phyloP scores from a whole-genome alignment of 30 jellyfish, hydroid and myxozoan genomes.

The Calvadosia cruxmelitensis region DNA sequence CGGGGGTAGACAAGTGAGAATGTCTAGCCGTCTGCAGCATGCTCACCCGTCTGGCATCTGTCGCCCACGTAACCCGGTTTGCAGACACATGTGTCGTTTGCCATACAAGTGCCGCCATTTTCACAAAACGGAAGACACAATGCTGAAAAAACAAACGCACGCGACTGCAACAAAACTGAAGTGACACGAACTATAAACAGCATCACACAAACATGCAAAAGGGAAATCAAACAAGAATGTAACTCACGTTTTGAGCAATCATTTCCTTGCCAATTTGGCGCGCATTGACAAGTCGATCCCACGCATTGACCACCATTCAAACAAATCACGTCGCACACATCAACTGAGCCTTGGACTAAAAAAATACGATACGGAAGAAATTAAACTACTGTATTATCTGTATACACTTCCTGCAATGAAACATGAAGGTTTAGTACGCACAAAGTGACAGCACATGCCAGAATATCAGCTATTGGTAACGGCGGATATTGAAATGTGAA shows the following conservation, averaged over 20 bases:
- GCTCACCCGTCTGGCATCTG: neutral
- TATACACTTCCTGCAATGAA: too few relatives aligned
- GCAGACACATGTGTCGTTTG: neutral
- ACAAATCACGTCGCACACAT: neutral
- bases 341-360: too few relatives aligned
- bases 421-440: too few relatives aligned
- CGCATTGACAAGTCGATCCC: slow-evolving; percentile 33
- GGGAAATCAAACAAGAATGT: too few relatives aligned
- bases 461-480: too few relatives aligned
- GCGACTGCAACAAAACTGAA: neutral
- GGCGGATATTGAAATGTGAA: too few relatives aligned
- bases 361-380: too few relatives aligned
- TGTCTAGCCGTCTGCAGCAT: neutral
- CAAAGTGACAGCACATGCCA: too few relatives aligned
- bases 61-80: neutral
- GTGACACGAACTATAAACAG: neutral
- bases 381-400: too few relatives aligned
- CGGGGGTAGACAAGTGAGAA: neutral
- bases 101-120: neutral
- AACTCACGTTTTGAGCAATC: slow-evolving; percentile 44
- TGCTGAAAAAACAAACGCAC: too few relatives aligned
- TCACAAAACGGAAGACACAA: neutral
- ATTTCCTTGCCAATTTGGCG: slow-evolving; percentile 53
- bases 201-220: neutral
- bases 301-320: slow-evolving; percentile 54